A percentile compares a stretch with the other conserved stretches of the same genome.
Evolutionary conservation across 2,797 vertebrate genomes (phyloP).

Genomic region (Eulemur albifrons): DNA sequence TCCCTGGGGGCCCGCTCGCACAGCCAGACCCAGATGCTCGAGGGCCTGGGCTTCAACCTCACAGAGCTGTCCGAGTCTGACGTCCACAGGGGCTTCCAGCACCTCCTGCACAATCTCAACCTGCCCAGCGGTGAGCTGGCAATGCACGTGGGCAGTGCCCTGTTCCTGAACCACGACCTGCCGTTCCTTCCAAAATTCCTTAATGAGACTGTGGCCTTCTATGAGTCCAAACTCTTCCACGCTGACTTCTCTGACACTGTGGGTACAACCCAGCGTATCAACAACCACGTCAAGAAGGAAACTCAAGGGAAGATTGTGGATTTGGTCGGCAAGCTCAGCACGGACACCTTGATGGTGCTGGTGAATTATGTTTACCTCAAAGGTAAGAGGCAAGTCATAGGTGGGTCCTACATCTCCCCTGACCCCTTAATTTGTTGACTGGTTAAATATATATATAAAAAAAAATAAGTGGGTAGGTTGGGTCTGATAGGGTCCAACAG

Average conservation of each 20-base stretch:
- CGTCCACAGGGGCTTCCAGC: slow-evolving; percentile 85
- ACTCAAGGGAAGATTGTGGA: slow-evolving; percentile 88
- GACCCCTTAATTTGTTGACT: not conserved
- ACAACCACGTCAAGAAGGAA: slow-evolving; percentile 85
- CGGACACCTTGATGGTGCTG: slow-evolving; percentile 85
- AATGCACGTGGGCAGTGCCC: slow-evolving; percentile 80
- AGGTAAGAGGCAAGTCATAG: slow-evolving; percentile 82
- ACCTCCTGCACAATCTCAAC: slow-evolving; percentile 75
- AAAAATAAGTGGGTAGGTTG: not conserved
- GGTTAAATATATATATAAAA: not conserved
- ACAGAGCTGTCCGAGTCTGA: slow-evolving; percentile 69
- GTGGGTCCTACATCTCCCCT: not conserved
- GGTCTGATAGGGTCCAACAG: not conserved
- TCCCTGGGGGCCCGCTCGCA: slow-evolving; percentile 83
- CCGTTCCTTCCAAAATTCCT: slow-evolving; percentile 81
- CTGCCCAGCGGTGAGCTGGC: slow-evolving; percentile 59
- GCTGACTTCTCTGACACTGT: slow-evolving; percentile 84
- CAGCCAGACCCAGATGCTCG: slow-evolving; percentile 87
- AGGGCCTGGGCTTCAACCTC: slow-evolving; percentile 86
- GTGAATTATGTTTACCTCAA: slow-evolving; percentile 91
- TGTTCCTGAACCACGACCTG: slow-evolving; percentile 84
- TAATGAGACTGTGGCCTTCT: slow-evolving; percentile 81
- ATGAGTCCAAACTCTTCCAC: slow-evolving; percentile 79
- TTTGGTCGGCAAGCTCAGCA: slow-evolving; percentile 85
- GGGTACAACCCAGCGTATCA: slow-evolving; percentile 85